Evolutionary conservation across 1,140 invertebrate genomes (phyloP), one percentile per base, ranked within the genome.

Genomic region (Meteorus sp.): DNA sequence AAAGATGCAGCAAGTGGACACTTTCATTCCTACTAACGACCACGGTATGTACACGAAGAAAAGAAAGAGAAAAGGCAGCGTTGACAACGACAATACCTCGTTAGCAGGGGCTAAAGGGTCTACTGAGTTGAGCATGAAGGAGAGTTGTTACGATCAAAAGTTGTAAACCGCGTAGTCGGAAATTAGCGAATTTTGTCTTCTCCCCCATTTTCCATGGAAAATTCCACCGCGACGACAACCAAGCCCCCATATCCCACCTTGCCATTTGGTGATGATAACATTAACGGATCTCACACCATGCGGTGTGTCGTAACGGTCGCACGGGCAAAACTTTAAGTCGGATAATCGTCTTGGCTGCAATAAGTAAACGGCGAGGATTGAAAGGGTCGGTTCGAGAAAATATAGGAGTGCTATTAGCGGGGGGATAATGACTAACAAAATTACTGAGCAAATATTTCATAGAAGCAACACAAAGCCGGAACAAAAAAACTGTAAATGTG

Each of bases 241-340:
- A n/a, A n/a, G n/a, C n/a, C n/a, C n/a, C n/a, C n/a, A n/a, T n/a
- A n/a, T n/a, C n/a, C n/a, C n/a, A n/a, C n/a, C n/a, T n/a, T n/a
- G n/a, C n/a, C n/a, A n/a, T n/a, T n/a, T n/a, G n/a, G n/a, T 17
- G 9, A 43, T 43, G 39, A 43, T 43, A 17, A 43, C 39, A 43
- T 43, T 43, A 43, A 43, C 39, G 39, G 39, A 43, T 43, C 39
- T 43, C 15, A 3, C 39, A 13, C 9, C 3, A 9, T 5, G 27
- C 33, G 33, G 9, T 8, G 39, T 43, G 39, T 43, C 39, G 39
- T 43, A 43, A 43, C 19, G 39, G 13, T 15, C 39, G 15, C 39
- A 19, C 39, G 19, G 15, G 39, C n/a, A 43, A 43, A 43, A 43
- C 39, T 43, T 43, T 43, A 43, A 43, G 39, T 43, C 39, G 39